These are phyloP conservation scores for Typhlichthys eigenmanni DNA, from an alignment of 2,797 vertebrate genomes.

Conservation along the genomic window DNA sequence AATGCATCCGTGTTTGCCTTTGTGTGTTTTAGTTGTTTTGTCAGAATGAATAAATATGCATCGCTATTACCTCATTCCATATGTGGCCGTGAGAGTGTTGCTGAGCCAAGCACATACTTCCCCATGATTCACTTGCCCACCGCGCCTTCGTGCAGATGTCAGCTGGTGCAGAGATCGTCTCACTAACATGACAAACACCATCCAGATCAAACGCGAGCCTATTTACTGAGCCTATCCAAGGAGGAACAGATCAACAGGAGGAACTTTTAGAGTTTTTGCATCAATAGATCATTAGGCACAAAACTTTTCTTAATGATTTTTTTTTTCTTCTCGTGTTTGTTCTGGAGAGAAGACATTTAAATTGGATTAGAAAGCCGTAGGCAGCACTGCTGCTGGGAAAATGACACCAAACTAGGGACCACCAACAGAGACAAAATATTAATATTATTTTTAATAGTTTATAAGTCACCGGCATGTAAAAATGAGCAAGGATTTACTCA, in stretches of 20 bases:
- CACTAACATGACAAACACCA: constrained; percentile 63
- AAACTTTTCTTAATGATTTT: no score
- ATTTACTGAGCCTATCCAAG: constrained; percentile 45
- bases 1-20: constrained; percentile 32
- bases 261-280: constrained; percentile 14
- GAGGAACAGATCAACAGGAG: constrained; percentile 25
- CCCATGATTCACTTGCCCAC: constrained; percentile 34
- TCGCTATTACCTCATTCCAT: constrained; percentile 20
- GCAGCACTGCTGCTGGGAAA: no score
- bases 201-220: constrained; percentile 53
- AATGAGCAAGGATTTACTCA: neutral
- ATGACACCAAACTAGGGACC: no score
- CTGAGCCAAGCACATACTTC: constrained; percentile 35
- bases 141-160: constrained; percentile 57
- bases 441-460: no score
- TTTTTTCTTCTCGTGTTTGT: no score
- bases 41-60: no score
- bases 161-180: constrained; percentile 58
- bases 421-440: no score
- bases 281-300: no score
- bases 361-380: no score
- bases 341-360: no score
- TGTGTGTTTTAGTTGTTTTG: no score
- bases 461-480: no score
- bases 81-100: constrained; percentile 14